phyloP scores from a whole-genome alignment of 1,140 invertebrate genomes.

The Mamestra configurata region DNA sequence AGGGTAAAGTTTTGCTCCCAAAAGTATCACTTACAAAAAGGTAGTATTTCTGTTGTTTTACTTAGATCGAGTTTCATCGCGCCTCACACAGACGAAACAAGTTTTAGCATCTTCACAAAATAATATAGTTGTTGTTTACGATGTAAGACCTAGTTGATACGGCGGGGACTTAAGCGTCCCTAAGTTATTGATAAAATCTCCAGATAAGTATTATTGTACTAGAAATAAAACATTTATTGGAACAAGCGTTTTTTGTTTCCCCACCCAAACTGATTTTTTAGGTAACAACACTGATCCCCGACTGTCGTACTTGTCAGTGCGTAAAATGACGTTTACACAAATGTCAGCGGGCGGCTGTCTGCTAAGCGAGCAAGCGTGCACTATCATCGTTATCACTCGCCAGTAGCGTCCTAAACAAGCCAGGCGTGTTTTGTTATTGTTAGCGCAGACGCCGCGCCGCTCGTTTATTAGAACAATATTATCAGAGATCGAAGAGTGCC shows the following conservation, averaged over 20 bases:
- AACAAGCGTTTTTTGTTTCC: slow-evolving; percentile 52
- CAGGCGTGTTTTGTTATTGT: background rate
- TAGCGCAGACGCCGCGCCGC: background rate
- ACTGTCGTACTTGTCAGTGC: slow-evolving; percentile 29
- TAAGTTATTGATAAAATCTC: slow-evolving; percentile 67
- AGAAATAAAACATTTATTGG: slow-evolving; percentile 81
- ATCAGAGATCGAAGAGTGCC: background rate
- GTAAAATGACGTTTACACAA: background rate
- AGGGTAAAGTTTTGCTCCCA: background rate
- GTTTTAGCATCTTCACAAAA: background rate
- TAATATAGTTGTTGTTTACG: background rate
- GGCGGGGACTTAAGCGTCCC: background rate
- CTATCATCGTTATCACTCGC: slow-evolving; percentile 11
- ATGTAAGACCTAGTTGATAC: slow-evolving; percentile 12
- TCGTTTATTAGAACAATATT: background rate
- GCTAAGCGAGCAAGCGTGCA: background rate
- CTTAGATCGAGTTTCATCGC: background rate
- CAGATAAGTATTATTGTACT: slow-evolving; percentile 71
- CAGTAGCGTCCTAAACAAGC: background rate
- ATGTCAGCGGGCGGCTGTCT: background rate
- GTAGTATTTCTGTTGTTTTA: background rate
- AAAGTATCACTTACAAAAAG: background rate
- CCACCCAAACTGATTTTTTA: background rate
- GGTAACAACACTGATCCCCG: slow-evolving; percentile 37
- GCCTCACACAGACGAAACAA: background rate